These are phyloP conservation scores for Neocrepidodera transversa DNA, from an alignment of 2,888 invertebrate species.

Conservation along the genomic window DNA sequence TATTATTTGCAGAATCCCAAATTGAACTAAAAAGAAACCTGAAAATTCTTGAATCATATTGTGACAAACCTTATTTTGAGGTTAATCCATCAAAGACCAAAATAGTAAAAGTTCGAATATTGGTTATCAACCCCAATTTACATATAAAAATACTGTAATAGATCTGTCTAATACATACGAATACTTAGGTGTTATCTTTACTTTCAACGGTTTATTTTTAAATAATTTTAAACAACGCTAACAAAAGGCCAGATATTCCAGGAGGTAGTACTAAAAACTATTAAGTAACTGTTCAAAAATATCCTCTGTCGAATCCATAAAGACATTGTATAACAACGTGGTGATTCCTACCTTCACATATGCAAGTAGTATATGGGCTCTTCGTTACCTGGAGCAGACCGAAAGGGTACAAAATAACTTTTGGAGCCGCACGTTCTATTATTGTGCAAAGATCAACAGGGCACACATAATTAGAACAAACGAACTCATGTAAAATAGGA, in stretches of 20 bases:
- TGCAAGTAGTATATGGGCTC: slow-evolving; percentile 1
- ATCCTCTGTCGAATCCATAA: background rate
- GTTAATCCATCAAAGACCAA: slow-evolving; percentile 6
- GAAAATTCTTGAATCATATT: slow-evolving; percentile 2
- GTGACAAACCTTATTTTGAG: background rate
- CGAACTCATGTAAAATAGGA: background rate
- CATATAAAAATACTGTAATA: background rate
- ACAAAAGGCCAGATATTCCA: background rate
- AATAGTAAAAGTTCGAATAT: background rate
- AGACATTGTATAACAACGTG: background rate
- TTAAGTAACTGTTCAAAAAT: background rate
- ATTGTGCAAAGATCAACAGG: background rate
- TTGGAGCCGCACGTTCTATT: background rate
- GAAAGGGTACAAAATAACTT: background rate
- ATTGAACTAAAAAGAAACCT: slow-evolving; percentile 1
- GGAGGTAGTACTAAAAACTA: too few species aligned
- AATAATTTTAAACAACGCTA: background rate
- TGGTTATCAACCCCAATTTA: background rate
- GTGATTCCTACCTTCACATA: background rate
- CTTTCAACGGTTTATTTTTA: background rate
- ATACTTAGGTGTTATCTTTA: background rate
- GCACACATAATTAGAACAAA: slow-evolving; percentile 6
- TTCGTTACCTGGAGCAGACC: background rate
- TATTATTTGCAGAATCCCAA: too few species aligned
- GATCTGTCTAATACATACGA: background rate